phyloP scores from a whole-genome alignment of 2,113 vertebrate genomes.

The Triplophysa rosa region DNA sequence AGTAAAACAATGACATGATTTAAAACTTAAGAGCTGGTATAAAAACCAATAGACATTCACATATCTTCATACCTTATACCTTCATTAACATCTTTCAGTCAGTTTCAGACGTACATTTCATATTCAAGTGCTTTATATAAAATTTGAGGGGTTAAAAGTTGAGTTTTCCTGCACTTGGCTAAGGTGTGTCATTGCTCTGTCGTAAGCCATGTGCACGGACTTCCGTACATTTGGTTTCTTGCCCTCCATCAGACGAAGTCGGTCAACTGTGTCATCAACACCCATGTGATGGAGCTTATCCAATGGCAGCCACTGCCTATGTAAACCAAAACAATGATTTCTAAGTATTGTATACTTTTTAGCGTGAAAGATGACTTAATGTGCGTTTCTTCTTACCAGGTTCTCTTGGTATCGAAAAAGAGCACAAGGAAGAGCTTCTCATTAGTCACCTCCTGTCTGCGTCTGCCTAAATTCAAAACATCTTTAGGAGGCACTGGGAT shows the following conservation, averaged over 20 bases:
- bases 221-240: slow-evolving; percentile 96
- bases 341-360: background rate
- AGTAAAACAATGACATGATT: background rate
- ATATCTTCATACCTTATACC: background rate
- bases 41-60: background rate
- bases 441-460: slow-evolving; percentile 80
- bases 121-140: slow-evolving; percentile 74
- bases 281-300: slow-evolving; percentile 91
- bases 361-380: background rate
- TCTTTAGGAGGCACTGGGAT: slow-evolving; percentile 95
- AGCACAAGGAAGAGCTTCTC: slow-evolving; percentile 96
- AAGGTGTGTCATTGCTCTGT: slow-evolving; percentile 91
- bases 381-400: slow-evolving; percentile 80
- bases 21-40: background rate
- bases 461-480: slow-evolving; percentile 89
- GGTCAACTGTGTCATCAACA: slow-evolving; percentile 92
- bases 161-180: slow-evolving; percentile 87
- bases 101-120: slow-evolving; percentile 4
- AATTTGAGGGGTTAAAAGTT: slow-evolving; percentile 84
- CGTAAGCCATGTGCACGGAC: slow-evolving; percentile 93
- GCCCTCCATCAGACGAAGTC: slow-evolving; percentile 93
- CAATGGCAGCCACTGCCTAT: slow-evolving; percentile 94
- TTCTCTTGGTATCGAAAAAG: slow-evolving; percentile 98
- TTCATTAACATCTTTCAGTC: slow-evolving; percentile 7
- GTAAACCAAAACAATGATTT: slow-evolving; percentile 4